These are phyloP conservation scores for Actinia equina DNA, from an alignment of 64 coral and sea anemone species.

Conservation along the genomic window DNA sequence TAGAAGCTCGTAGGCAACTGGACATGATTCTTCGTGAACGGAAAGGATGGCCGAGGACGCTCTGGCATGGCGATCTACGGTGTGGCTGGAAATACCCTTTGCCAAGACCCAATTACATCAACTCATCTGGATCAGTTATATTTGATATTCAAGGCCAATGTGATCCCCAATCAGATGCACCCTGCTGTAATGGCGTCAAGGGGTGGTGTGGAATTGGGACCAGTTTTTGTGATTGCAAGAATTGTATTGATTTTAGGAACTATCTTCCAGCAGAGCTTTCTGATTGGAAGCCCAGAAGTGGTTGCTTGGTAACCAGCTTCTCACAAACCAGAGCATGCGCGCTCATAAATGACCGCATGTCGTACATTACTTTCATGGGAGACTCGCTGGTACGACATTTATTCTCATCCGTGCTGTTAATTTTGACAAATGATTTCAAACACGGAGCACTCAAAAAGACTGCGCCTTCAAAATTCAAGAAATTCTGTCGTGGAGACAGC, in stretches of 20 bases:
- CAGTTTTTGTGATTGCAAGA: slow-evolving; percentile 55
- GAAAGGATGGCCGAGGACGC: slow-evolving; percentile 73
- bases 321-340: slow-evolving; percentile 64
- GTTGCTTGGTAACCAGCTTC: slow-evolving; percentile 64
- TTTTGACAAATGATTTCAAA: slow-evolving; percentile 64
- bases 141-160: slow-evolving; percentile 82
- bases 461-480: slow-evolving; percentile 30
- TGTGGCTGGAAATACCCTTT: slow-evolving; percentile 68
- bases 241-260: slow-evolving; percentile 63
- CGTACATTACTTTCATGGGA: slow-evolving; percentile 74
- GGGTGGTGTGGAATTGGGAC: slow-evolving; percentile 69
- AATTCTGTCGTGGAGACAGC: slow-evolving; percentile 66
- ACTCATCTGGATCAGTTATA: slow-evolving; percentile 23
- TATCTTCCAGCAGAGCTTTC: slow-evolving; percentile 77
- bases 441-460: slow-evolving; percentile 54
- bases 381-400: slow-evolving; percentile 90
- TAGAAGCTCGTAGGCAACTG: slow-evolving; percentile 32
- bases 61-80: slow-evolving; percentile 72
- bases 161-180: slow-evolving; percentile 40
- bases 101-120: slow-evolving; percentile 49
- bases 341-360: slow-evolving; percentile 24
- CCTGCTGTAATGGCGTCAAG: slow-evolving; percentile 67
- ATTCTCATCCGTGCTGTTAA: slow-evolving; percentile 64
- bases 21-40: slow-evolving; percentile 60
- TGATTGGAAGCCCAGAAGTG: slow-evolving; percentile 51